phyloP scores from a whole-genome alignment of 1,140 invertebrate species.

The Asbolus verrucosus region DNA sequence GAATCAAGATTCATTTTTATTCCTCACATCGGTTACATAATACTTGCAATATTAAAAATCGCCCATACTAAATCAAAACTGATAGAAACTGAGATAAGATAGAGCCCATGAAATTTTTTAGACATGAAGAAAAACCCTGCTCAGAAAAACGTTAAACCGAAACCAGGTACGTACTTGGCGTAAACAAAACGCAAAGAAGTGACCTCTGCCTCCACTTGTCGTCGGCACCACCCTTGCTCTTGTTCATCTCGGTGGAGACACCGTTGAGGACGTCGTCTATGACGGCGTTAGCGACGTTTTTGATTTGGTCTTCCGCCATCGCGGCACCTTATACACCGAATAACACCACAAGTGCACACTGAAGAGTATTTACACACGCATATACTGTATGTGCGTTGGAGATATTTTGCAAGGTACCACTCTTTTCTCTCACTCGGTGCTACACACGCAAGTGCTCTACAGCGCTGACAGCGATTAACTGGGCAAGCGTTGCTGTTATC shows the following conservation, averaged over 20 bases:
- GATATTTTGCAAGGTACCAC: conserved; percentile 3
- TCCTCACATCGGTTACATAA: too few species aligned
- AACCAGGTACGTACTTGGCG: conserved; percentile 58
- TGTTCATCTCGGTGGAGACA: conserved; percentile 48
- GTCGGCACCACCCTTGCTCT: conserved; percentile 39
- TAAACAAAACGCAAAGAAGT: conserved; percentile 56
- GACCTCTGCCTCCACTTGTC: conserved; percentile 52
- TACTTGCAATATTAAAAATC: too few species aligned
- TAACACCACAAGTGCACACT: too few species aligned
- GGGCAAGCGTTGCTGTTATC: conserved; percentile 42
- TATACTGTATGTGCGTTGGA: conserved; percentile 2
- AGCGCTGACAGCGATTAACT: conserved; percentile 36
- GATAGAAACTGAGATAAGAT: conserved; percentile 29
- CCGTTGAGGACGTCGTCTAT: conserved; percentile 59
- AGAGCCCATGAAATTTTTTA: too few species aligned
- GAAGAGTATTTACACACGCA: conserved; percentile 20
- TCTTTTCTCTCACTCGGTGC: conserved; percentile 18
- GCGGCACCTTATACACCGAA: conserved; percentile 2
- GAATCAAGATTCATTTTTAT: too few species aligned
- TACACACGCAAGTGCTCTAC: conserved; percentile 18
- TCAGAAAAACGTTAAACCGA: conserved; percentile 14
- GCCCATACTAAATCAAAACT: too few species aligned
- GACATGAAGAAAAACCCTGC: too few species aligned
- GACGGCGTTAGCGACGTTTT: conserved; percentile 53
- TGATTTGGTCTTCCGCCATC: conserved; percentile 47